These are phyloP conservation scores for Myathropa florea DNA, from an alignment of 2,888 invertebrate genomes.

Conservation along the genomic window DNA sequence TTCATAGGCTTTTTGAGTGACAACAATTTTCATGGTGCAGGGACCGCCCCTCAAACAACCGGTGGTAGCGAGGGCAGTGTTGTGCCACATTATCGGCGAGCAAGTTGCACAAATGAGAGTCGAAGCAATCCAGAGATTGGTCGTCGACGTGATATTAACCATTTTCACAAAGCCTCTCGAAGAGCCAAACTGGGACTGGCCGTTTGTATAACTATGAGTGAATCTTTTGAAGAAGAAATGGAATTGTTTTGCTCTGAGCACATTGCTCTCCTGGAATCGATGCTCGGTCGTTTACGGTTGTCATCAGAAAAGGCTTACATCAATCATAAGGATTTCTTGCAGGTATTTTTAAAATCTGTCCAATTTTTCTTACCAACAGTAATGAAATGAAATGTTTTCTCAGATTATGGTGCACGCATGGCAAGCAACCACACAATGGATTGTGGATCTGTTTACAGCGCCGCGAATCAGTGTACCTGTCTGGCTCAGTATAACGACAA, in stretches of 20 bases:
- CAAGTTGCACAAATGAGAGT: slow-evolving; percentile 77
- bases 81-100: slow-evolving; percentile 74
- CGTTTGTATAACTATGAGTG: slow-evolving; percentile 84
- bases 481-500: slow-evolving; percentile 84
- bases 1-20: slow-evolving; percentile 79
- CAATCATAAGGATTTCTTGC: slow-evolving; percentile 81
- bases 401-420: slow-evolving; percentile 82
- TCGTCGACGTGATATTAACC: slow-evolving; percentile 73
- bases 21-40: slow-evolving; percentile 72
- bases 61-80: slow-evolving; percentile 78
- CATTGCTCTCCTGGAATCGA: slow-evolving; percentile 87
- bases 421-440: slow-evolving; percentile 81
- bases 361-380: background rate
- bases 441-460: slow-evolving; percentile 86
- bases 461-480: slow-evolving; percentile 85
- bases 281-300: slow-evolving; percentile 86
- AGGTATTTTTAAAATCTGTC: slow-evolving; percentile 77
- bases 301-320: slow-evolving; percentile 86
- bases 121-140: slow-evolving; percentile 80
- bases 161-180: slow-evolving; percentile 71
- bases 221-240: slow-evolving; percentile 84
- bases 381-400: slow-evolving; percentile 6
- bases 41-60: slow-evolving; percentile 38
- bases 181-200: slow-evolving; percentile 85
- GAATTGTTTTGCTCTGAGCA: slow-evolving; percentile 90